Base-by-base conservation (phyloP, 2,797 vertebrate species). In the Botia almorhae region DNA sequence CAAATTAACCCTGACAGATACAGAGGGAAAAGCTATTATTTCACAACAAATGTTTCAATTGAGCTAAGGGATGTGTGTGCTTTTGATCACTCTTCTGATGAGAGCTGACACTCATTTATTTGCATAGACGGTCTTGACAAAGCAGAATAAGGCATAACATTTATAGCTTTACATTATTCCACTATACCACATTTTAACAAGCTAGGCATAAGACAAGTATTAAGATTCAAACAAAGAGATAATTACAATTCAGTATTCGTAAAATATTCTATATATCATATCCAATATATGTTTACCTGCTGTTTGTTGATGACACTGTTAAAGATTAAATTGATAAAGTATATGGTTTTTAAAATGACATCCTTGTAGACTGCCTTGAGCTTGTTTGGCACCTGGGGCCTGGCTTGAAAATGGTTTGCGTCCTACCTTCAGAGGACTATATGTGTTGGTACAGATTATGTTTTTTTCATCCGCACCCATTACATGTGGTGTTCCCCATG, bases 1-100 rank as follows among this genome's bases (percentile, higher is more conserved):
- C 26, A 71, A 19, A 78, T 69, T 69, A 69, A 55, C 64, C 50
- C 75, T 68, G 26, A 17, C 64, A 56, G 75, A 78, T 65, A 78
- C 69, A n/a, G 48, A 33, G 13, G 48, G 46, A 36, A 64, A 64
- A 78, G 75, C 33, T 39, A 69, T 65, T 63, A n/a, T 65, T 39
- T 14, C 50, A 67, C 14, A 56, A 64, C 56, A 13, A 55, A 61
- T 79, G 67, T 14, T 36, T 64, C 23, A 26, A 43, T 39, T 46
- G 69, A 72, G 55, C 56, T 69, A 56, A 33, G 55, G 50, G 29
- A n/a, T 55, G 69, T 14, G 50, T 63, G 21, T 61, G 69, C 53
- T 64, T 33, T 12, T 36, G 46, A 39, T 39, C 36, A 29, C 53
- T 26, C 23, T 26, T 26, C 23, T 26, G 23, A 26, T 26, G 23